Evolutionary conservation across 2,888 invertebrate species (phyloP).

Genomic region (Mythimna ferrago): DNA sequence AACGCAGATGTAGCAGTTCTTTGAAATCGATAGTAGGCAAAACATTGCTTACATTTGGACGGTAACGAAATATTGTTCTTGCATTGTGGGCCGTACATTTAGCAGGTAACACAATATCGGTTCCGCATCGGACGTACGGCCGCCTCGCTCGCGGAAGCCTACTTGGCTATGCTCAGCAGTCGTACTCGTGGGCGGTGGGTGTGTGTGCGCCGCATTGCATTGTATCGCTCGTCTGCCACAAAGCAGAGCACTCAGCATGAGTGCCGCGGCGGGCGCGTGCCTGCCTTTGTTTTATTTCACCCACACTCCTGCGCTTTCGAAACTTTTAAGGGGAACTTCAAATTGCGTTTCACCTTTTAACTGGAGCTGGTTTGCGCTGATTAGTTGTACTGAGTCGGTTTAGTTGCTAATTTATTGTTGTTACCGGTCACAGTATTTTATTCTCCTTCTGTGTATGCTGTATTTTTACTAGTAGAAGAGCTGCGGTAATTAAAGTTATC

Average conservation of each 20-base stretch:
- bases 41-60: conserved; percentile 10
- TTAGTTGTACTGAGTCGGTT: conserved; percentile 74
- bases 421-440: conserved; percentile 51
- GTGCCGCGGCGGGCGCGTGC: conserved; percentile 87
- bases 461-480: not conserved
- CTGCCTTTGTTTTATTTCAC: conserved; percentile 89
- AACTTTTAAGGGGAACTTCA: conserved; percentile 87
- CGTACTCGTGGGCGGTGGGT: conserved; percentile 63
- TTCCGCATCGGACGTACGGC: conserved; percentile 63
- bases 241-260: conserved; percentile 89
- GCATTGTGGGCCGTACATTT: conserved; percentile 37
- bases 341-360: conserved; percentile 86
- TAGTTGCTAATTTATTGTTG: conserved; percentile 64
- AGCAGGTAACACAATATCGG: conserved; percentile 71
- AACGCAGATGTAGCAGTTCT: not conserved
- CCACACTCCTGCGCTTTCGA: conserved; percentile 86
- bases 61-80: conserved; percentile 38
- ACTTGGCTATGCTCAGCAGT: conserved; percentile 70
- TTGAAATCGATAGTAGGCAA: conserved; percentile 1
- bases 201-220: conserved; percentile 76
- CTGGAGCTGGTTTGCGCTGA: conserved; percentile 79
- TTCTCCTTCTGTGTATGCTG: conserved; percentile 1
- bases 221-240: conserved; percentile 86
- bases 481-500: not conserved
- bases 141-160: conserved; percentile 59